Conservation (phyloP, 2,113 vertebrate species). For the Anolis sagrei region DNA sequence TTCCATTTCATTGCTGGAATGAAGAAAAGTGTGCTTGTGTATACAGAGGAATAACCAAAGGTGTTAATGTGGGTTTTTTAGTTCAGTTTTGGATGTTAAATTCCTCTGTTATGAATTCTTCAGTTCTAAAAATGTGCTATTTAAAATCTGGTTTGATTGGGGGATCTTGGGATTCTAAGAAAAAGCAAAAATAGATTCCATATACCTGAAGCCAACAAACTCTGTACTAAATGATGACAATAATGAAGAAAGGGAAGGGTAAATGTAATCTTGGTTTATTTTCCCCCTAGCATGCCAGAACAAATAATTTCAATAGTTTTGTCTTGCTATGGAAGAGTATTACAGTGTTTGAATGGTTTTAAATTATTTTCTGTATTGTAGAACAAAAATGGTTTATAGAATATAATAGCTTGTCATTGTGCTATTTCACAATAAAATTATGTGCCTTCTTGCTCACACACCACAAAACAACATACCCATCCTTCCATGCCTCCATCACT, state of each 20-base stretch:
- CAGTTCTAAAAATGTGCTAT: not conserved
- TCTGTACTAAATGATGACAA: not conserved
- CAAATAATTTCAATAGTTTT: too few species aligned
- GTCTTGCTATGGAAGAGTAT: too few species aligned
- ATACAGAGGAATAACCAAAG: not conserved
- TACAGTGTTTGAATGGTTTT: too few species aligned
- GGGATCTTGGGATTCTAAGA: not conserved
- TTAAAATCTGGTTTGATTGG: not conserved
- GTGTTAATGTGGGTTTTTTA: not conserved
- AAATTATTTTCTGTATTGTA: too few species aligned
- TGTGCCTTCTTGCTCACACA: too few species aligned
- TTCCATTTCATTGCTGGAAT: not conserved
- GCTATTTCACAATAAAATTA: too few species aligned
- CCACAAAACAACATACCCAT: too few species aligned
- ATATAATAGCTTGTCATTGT: too few species aligned
- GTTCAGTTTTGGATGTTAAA: not conserved
- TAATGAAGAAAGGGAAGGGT: not conserved
- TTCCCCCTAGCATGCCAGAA: too few species aligned
- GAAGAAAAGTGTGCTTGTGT: not conserved
- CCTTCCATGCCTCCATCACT: too few species aligned
- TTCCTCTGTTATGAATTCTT: not conserved
- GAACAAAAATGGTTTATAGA: too few species aligned
- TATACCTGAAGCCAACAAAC: not conserved
- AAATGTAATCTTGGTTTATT: not conserved
- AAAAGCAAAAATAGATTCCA: not conserved